A percentile compares a stretch with the other conserved stretches of the same genome.
These are phyloP conservation scores for Crenuchus spilurus DNA, from an alignment of 2,797 vertebrate species.

Conservation along the genomic window DNA sequence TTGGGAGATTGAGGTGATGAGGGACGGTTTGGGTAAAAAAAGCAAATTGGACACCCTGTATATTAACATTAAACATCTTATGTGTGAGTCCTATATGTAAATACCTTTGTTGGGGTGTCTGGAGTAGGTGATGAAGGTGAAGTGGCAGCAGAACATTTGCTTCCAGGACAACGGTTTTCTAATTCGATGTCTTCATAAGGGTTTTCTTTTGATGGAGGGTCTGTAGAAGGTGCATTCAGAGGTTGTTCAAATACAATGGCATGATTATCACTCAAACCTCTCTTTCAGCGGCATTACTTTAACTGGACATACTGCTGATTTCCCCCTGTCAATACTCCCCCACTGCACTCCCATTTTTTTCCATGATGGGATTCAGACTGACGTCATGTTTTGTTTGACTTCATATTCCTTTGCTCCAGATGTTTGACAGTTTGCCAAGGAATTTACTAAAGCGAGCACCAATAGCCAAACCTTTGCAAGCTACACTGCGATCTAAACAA, in stretches of 20 bases:
- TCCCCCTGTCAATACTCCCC: constrained; percentile 14
- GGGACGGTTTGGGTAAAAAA: too few relatives aligned
- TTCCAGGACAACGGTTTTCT: constrained; percentile 79
- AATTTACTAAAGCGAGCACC: constrained; percentile 36
- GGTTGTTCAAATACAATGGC: not conserved
- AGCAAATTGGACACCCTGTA: too few relatives aligned
- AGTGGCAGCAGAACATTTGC: constrained; percentile 81
- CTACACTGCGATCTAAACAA: constrained; percentile 34
- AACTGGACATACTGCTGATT: constrained; percentile 27
- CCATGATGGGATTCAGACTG: constrained; percentile 55
- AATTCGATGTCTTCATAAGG: constrained; percentile 96
- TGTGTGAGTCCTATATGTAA: not conserved
- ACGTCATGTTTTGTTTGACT: constrained; percentile 54
- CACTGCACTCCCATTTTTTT: constrained; percentile 49
- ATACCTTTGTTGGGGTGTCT: constrained; percentile 88
- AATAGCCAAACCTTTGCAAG: constrained; percentile 59
- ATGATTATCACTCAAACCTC: too few relatives aligned
- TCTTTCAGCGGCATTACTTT: constrained; percentile 28
- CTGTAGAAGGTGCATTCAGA: constrained; percentile 65
- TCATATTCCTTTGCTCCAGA: constrained; percentile 66
- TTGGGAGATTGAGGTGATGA: too few relatives aligned
- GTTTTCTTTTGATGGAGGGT: constrained; percentile 93
- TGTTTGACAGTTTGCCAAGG: constrained; percentile 62
- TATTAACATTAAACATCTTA: not conserved
- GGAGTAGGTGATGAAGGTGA: constrained; percentile 82